A percentile compares a stretch with the other conserved stretches of the same genome.
phyloP scores from a whole-genome alignment of 2,888 invertebrate species.

The Tuta absoluta region DNA sequence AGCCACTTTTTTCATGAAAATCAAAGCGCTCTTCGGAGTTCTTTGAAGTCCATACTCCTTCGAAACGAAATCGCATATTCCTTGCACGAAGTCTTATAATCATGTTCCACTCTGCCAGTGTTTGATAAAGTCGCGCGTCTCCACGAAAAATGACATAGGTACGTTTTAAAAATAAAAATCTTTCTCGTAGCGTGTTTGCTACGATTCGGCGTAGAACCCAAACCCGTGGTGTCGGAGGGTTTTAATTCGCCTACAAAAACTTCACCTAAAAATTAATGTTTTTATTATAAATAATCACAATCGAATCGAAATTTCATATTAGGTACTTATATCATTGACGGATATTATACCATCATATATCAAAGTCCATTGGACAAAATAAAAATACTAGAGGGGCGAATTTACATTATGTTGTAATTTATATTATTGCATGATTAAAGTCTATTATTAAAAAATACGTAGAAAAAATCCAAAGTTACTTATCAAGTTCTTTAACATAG shows the following conservation, averaged over 20 bases:
- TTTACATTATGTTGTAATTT: not conserved
- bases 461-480: not conserved
- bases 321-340: too few relatives aligned
- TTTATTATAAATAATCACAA: too few relatives aligned
- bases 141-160: constrained; percentile 66
- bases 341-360: too few relatives aligned
- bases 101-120: constrained; percentile 76
- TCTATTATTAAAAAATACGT: not conserved
- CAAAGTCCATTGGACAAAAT: not conserved
- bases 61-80: constrained; percentile 61
- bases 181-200: too few relatives aligned
- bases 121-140: constrained; percentile 74
- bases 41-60: constrained; percentile 73
- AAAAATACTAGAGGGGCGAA: not conserved
- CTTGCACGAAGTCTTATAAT: constrained; percentile 76
- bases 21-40: constrained; percentile 67
- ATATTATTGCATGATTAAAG: not conserved
- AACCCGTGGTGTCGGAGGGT: too few relatives aligned
- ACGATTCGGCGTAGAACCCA: too few relatives aligned
- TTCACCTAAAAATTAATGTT: too few relatives aligned
- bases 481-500: not conserved
- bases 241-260: too few relatives aligned
- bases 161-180: constrained; percentile 42
- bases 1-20: constrained; percentile 70
- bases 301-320: too few relatives aligned